phyloP scores from a whole-genome alignment of 2,888 invertebrate genomes.

The Argyresthia goedartella region DNA sequence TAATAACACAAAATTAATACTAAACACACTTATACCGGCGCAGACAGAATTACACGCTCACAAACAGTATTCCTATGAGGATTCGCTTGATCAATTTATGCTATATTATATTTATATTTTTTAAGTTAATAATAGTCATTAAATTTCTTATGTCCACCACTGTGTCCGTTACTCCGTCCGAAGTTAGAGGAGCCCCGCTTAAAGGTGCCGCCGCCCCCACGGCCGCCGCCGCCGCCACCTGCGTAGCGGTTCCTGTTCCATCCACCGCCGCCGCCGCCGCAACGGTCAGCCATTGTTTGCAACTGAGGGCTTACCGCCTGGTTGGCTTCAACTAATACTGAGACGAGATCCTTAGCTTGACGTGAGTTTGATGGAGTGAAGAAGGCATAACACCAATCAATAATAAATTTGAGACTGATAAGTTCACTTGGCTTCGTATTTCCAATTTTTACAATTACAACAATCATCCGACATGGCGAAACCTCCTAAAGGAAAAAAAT shows the following conservation, averaged over 20 bases:
- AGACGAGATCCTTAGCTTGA: slow-evolving; percentile 90
- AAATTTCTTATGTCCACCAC: slow-evolving; percentile 51
- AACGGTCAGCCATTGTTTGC: slow-evolving; percentile 80
- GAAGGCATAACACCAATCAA: too few species aligned
- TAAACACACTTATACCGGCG: background rate
- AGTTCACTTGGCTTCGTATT: too few species aligned
- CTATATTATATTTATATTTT: background rate
- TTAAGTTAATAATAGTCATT: slow-evolving; percentile 37
- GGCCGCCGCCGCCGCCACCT: slow-evolving; percentile 53
- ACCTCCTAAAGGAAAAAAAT: too few species aligned
- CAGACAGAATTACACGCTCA: slow-evolving; percentile 28
- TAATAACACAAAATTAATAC: background rate
- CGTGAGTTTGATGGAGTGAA: slow-evolving; percentile 90
- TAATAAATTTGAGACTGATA: too few species aligned
- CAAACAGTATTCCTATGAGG: slow-evolving; percentile 48
- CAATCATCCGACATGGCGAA: too few species aligned
- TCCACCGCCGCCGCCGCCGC: slow-evolving; percentile 73
- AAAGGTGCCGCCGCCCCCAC: slow-evolving; percentile 41
- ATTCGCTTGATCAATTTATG: slow-evolving; percentile 27
- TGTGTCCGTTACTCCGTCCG: slow-evolving; percentile 47
- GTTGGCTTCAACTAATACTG: slow-evolving; percentile 91
- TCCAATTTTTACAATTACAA: too few species aligned
- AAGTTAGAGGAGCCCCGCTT: slow-evolving; percentile 58
- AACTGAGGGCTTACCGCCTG: slow-evolving; percentile 92
- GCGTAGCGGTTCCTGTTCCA: slow-evolving; percentile 67